phyloP scores from a whole-genome alignment of 2,113 vertebrate genomes.

The Sapajus apella region DNA sequence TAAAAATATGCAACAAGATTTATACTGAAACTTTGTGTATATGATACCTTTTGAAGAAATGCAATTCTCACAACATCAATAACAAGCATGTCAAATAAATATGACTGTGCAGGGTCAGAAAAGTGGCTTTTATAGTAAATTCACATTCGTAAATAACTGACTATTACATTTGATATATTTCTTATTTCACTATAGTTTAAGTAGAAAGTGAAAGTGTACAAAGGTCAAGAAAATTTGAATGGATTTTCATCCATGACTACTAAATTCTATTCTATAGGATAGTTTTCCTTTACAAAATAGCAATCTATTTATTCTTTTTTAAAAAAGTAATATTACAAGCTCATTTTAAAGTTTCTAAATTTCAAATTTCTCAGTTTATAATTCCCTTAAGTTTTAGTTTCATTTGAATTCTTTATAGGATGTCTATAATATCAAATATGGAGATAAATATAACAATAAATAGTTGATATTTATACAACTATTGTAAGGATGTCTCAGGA shows the following conservation, averaged over 20 bases:
- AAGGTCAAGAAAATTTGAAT: not conserved
- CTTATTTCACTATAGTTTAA: not conserved
- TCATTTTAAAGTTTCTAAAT: not conserved
- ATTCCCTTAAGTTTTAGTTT: not conserved
- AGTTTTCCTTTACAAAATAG: not conserved
- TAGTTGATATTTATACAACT: not conserved
- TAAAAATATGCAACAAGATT: not conserved
- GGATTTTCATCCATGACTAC: not conserved
- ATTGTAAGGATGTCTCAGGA: not conserved
- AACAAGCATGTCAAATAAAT: not conserved
- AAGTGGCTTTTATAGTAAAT: not conserved
- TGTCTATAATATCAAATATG: not conserved
- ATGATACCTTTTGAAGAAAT: slow-evolving; percentile 27
- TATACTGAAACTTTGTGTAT: not conserved
- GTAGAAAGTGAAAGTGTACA: not conserved
- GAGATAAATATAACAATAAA: not conserved
- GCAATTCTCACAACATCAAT: not conserved
- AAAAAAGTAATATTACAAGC: not conserved
- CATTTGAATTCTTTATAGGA: not conserved
- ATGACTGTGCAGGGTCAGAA: not conserved
- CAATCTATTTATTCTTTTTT: not conserved
- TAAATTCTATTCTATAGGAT: not conserved
- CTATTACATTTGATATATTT: not conserved
- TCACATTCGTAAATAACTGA: not conserved
- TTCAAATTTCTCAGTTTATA: not conserved